Percentiles rank a stretch among this genome's conserved stretches.
These are phyloP conservation scores for Idris sp. DNA, from an alignment of 1,140 invertebrate genomes.

Conservation along the genomic window DNA sequence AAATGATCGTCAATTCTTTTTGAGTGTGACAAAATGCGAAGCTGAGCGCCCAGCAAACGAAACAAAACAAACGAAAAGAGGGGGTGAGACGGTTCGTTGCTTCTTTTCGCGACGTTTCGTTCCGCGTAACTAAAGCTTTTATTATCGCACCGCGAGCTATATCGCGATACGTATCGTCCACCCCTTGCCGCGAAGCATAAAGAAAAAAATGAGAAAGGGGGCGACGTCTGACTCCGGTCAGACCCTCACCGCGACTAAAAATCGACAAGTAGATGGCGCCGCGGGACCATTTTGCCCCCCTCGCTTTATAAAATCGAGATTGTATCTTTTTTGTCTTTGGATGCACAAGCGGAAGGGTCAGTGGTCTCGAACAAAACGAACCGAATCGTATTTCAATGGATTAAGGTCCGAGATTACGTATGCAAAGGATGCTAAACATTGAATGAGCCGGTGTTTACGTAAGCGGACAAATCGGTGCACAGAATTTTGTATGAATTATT, in stretches of 20 bases:
- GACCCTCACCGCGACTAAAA: conserved; percentile 22
- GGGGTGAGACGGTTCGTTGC: no score
- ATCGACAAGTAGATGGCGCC: conserved; percentile 40
- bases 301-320: conserved; percentile 21
- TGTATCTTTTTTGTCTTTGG: no score
- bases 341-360: conserved; percentile 15
- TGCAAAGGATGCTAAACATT: conserved; percentile 17
- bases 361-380: conserved; percentile 18
- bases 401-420: conserved; percentile 42
- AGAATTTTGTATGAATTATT: conserved; percentile 17
- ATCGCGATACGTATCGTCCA: conserved; percentile 39
- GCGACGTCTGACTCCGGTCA: conserved; percentile 37
- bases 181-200: conserved; percentile 35
- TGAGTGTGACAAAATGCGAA: no score
- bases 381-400: conserved; percentile 30
- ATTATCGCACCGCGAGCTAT: conserved; percentile 27
- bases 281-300: conserved; percentile 35
- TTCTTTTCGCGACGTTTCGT: conserved; percentile 4
- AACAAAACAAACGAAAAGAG: neutral
- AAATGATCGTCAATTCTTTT: no score
- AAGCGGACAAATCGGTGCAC: conserved; percentile 26
- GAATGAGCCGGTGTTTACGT: conserved; percentile 24
- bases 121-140: conserved; percentile 40
- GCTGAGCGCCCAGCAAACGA: no score
- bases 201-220: conserved; percentile 22